These are phyloP conservation scores for Ibycter americanus DNA, from an alignment of 2,797 vertebrate species.

Conservation along the genomic window DNA sequence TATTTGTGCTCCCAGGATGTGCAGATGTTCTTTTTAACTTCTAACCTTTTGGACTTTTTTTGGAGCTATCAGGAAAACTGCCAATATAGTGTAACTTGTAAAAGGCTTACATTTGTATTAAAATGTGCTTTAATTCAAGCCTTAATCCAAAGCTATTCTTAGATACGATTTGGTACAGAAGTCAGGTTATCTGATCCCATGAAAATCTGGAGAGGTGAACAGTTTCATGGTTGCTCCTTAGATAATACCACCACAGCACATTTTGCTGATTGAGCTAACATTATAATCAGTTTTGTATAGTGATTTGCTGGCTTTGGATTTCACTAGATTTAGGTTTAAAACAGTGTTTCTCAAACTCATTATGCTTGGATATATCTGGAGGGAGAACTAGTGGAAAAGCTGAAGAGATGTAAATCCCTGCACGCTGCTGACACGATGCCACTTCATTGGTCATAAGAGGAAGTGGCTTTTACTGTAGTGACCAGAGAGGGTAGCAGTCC, in stretches of 20 bases:
- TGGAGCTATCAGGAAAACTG: not conserved
- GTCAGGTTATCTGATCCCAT: not conserved
- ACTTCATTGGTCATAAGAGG: not conserved
- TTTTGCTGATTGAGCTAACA: not conserved
- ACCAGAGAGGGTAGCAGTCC: not conserved
- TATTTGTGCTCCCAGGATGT: not conserved
- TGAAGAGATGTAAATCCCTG: not conserved
- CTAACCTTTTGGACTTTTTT: not conserved
- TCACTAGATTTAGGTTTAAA: not conserved
- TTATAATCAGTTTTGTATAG: not conserved
- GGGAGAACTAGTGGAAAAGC: not conserved
- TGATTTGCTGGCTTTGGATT: not conserved
- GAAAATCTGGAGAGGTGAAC: not conserved
- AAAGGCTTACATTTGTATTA: not conserved
- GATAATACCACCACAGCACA: not conserved
- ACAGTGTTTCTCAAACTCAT: not conserved
- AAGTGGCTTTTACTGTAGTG: not conserved
- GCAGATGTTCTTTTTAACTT: conserved; percentile 3
- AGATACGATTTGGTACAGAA: not conserved
- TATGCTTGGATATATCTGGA: not conserved
- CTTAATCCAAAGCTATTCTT: not conserved
- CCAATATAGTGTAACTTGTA: not conserved
- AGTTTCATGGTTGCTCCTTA: not conserved
- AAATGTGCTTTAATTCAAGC: not conserved
- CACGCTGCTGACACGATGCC: not conserved